Evolutionary conservation across 2,888 invertebrate genomes (phyloP).

Genomic region (Fragum sueziense): DNA sequence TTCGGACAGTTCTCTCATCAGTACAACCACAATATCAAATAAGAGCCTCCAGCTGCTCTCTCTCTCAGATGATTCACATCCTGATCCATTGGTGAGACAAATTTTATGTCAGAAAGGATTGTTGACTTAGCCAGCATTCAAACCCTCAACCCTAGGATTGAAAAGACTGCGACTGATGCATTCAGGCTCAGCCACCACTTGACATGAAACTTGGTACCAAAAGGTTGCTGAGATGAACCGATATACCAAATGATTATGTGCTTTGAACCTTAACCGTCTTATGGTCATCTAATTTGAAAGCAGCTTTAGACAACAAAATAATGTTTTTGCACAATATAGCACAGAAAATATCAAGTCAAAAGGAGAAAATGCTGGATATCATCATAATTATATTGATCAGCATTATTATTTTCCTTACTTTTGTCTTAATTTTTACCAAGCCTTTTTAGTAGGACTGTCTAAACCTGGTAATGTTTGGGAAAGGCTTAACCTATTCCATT

Average conservation of each 20-base stretch:
- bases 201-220: not conserved
- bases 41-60: not conserved
- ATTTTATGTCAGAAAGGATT: not conserved
- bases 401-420: not conserved
- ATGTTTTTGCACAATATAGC: not conserved
- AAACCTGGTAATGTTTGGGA: not conserved
- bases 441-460: not conserved
- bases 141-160: not conserved
- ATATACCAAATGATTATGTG: too few relatives aligned
- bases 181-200: not conserved
- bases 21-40: too few relatives aligned
- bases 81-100: not conserved
- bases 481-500: not conserved
- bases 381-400: not conserved
- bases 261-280: not conserved
- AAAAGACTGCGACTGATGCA: not conserved
- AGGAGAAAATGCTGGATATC: not conserved
- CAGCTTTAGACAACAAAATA: not conserved
- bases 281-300: not conserved
- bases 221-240: not conserved
- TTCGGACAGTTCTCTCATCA: too few relatives aligned
- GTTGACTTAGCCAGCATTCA: not conserved
- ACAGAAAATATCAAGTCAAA: not conserved
- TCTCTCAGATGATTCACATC: not conserved
- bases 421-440: not conserved